Evolutionary conservation across 2,888 invertebrate genomes (phyloP), one percentile per base, ranked within the genome.

Genomic region (Xestia ashworthii): DNA sequence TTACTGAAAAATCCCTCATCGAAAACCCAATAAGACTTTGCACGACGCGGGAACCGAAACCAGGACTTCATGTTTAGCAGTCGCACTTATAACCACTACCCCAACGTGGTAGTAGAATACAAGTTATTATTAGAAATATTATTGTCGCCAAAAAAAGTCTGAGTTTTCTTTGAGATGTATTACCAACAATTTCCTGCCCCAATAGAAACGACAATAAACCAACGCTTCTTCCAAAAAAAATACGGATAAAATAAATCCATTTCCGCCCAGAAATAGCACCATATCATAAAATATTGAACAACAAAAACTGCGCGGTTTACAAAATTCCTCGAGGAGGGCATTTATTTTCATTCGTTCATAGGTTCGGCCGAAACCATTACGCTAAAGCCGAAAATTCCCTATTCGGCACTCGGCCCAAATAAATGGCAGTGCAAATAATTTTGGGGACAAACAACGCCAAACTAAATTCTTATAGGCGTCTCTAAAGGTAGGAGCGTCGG

Each of bases 391-490:
- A 88, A 86, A 86, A 86, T 89, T 84, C 86, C 89, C 87, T 76
- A 85, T 86, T 84, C 84, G 89, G 82, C 84, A 81, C 86, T 88
- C 83, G 76, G 80, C 64, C 64, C 74, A 76, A 87, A 87, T 86
- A 85, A 83, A 87, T 83, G 83, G 85, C 83, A 72, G 70, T 83
- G 84, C 82, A 87, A 85, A 90, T 90, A 87, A 90, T 90, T 88
- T 86, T 50, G 79, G 80, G 84, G 83, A 87, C 87, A 87, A 87
- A 85, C 87, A 85, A 83, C 80, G 81, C 80, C 62, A 64, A 73
- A 74, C 80, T 78, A 86, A 83, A 89, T 88, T 88, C 84, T 87
- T 88, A 83, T 83, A 83, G 84, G 78, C 80, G 41, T 53, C 66
- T 80, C 70, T 62, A 60, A 81, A 71, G 69, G 19, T 67, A 8